Evolutionary conservation across 1,140 invertebrate species (phyloP).

Genomic region (Formica selysi): DNA sequence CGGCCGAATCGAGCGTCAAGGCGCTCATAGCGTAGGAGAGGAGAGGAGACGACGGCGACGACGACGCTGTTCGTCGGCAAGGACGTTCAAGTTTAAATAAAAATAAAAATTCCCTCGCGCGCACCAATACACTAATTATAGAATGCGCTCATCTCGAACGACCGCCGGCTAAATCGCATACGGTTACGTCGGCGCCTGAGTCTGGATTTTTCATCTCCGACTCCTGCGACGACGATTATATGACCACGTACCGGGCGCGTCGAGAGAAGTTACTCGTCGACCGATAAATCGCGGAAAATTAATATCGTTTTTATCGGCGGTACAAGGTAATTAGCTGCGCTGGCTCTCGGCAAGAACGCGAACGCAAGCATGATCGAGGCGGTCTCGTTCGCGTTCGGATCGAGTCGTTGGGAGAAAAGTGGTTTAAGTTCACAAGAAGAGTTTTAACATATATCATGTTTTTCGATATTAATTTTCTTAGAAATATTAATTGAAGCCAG

Average conservation of each 20-base stretch:
- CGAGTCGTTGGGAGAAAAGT: background rate
- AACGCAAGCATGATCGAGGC: conserved; percentile 28
- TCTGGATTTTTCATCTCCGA: conserved; percentile 20
- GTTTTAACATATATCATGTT: background rate
- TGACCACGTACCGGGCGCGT: background rate
- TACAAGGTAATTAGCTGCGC: conserved; percentile 70
- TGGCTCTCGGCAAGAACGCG: conserved; percentile 33
- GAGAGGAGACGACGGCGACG: background rate
- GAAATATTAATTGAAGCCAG: background rate
- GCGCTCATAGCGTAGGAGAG: background rate
- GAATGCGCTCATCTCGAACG: conserved; percentile 78
- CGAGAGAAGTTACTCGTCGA: conserved; percentile 7
- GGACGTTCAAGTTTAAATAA: conserved; percentile 86
- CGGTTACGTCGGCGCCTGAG: conserved; percentile 18
- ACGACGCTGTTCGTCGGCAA: conserved; percentile 73
- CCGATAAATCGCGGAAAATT: conserved; percentile 67
- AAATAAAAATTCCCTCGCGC: conserved; percentile 83
- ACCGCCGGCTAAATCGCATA: conserved; percentile 77
- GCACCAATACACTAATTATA: conserved; percentile 84
- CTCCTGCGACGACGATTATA: background rate
- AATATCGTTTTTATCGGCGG: conserved; percentile 73
- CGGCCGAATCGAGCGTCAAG: conserved; percentile 38
- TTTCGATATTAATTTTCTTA: background rate
- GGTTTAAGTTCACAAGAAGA: conserved; percentile 6
- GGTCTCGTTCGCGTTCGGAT: conserved; percentile 11